Conservation (phyloP, 2,113 vertebrate species). For the Myotis lucifugus region DNA sequence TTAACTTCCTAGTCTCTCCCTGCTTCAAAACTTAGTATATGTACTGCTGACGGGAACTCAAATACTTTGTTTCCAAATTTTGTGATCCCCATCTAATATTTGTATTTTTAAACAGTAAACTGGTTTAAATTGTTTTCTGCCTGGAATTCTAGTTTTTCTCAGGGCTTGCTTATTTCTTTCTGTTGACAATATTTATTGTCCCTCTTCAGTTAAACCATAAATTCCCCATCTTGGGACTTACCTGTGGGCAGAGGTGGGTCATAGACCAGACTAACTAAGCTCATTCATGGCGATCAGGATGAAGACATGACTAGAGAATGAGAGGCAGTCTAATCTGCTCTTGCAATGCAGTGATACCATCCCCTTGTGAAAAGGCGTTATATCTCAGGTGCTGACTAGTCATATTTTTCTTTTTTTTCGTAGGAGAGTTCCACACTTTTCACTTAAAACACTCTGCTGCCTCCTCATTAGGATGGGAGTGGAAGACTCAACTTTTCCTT, state of each 20-base stretch:
- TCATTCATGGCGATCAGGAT: not conserved
- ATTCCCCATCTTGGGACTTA: not conserved
- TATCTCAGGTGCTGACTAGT: not conserved
- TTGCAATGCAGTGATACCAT: not conserved
- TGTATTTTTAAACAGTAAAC: not conserved
- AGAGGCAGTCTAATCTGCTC: not conserved
- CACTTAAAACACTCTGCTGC: not conserved
- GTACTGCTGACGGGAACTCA: not conserved
- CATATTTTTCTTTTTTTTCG: not conserved
- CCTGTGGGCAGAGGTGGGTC: not conserved
- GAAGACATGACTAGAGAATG: not conserved
- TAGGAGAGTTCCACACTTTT: not conserved
- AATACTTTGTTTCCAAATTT: not conserved
- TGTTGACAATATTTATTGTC: not conserved
- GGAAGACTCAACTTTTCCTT: not conserved
- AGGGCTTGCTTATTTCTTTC: not conserved
- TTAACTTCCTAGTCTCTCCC: not conserved
- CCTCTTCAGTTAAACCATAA: not conserved
- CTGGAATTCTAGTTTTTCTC: not conserved
- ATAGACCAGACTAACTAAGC: not conserved
- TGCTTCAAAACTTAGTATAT: not conserved
- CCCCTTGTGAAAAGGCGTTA: not conserved
- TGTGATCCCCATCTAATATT: not conserved
- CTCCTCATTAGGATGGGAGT: not conserved
- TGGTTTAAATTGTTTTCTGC: not conserved